Base-by-base conservation (phyloP, 2,113 vertebrate species). In the Ceyx melanurus region DNA sequence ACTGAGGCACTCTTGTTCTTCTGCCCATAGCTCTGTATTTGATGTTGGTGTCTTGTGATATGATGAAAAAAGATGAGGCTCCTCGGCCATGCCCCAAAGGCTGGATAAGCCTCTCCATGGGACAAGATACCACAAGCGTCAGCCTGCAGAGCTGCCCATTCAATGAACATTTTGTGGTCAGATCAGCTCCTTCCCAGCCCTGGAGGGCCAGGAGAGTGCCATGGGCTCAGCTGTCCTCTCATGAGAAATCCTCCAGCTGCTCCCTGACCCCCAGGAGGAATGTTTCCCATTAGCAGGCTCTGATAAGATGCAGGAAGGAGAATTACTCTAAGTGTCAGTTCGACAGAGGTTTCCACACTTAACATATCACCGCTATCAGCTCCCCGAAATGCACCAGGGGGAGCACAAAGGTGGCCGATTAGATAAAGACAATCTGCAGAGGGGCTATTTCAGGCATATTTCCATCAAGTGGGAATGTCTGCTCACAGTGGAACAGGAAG, bases 371-470 rank as follows among this genome's bases (percentile, higher is more conserved):
- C 2, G 8, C 83, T 97, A 96, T 96, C 97, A 97, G 95, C 93
- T 93, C 93, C 92, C 91, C 88, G 93, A 89, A 96, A 96, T 94
- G 95, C 79, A 48, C 86, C 15, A 68, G 64, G 53, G 67, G 80
- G 91, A 78, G 85, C 13, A 82, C 4, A 8, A 79, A 88, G 87
- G 91, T 2, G 1, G 58, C 80, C 70, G 97, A 97, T 96, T 96
- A 97, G 97, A 97, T 97, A 97, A 94, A 88, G 90, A 89, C 93
- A 96, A 95, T 97, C 95, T 87, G 88, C 46, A 4, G 89, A 90
- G 75, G 66, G 68, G 91, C 97, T 97, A 97, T 97, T 97, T 97
- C 43, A 54, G 88, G 96, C 95, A 96, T 97, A 95, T 97, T 97
- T 97, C 97, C 97, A 97, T 96, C 31, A 3, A 93, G 87, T 3